Conservation (phyloP, 2,113 vertebrate genomes). For the Clarias magur region DNA sequence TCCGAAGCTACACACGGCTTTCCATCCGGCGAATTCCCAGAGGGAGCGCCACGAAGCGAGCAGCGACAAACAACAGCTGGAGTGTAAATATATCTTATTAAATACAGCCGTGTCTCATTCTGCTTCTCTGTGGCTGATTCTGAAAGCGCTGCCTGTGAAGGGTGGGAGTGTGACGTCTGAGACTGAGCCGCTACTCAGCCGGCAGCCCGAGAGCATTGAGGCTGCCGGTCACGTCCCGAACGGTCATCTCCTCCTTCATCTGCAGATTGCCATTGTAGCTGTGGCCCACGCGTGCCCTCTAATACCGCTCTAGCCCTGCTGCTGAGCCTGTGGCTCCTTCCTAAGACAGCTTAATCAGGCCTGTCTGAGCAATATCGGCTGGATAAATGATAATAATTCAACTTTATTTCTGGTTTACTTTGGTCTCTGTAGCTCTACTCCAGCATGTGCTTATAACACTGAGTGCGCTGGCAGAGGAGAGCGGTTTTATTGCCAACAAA, state of each 20-base stretch:
- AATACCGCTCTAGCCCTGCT: conserved; percentile 51
- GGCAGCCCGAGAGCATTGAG: conserved; percentile 31
- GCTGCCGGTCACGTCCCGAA: conserved; percentile 45
- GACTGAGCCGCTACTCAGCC: conserved; percentile 3
- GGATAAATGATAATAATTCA: conserved; percentile 56
- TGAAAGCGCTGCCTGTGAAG: neutral
- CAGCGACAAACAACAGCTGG: conserved; percentile 54
- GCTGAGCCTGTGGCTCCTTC: conserved; percentile 51
- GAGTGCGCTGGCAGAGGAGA: neutral
- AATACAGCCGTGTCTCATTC: conserved; percentile 37
- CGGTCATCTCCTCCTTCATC: conserved; percentile 42
- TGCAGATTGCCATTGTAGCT: conserved; percentile 36
- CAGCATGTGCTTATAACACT: neutral
- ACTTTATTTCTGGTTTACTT: conserved; percentile 46
- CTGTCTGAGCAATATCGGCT: conserved; percentile 44
- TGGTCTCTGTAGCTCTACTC: conserved; percentile 19
- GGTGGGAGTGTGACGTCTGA: conserved; percentile 17
- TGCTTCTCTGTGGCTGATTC: conserved; percentile 6
- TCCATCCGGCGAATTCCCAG: conserved; percentile 28
- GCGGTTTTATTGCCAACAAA: neutral
- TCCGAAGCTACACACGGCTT: conserved; percentile 8
- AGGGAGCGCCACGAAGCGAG: conserved; percentile 36
- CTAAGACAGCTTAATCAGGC: conserved; percentile 55
- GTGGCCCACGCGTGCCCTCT: conserved; percentile 45
- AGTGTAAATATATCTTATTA: conserved; percentile 57